These are phyloP conservation scores for Thumatha senex DNA, from an alignment of 2,888 invertebrate species.

Conservation along the genomic window DNA sequence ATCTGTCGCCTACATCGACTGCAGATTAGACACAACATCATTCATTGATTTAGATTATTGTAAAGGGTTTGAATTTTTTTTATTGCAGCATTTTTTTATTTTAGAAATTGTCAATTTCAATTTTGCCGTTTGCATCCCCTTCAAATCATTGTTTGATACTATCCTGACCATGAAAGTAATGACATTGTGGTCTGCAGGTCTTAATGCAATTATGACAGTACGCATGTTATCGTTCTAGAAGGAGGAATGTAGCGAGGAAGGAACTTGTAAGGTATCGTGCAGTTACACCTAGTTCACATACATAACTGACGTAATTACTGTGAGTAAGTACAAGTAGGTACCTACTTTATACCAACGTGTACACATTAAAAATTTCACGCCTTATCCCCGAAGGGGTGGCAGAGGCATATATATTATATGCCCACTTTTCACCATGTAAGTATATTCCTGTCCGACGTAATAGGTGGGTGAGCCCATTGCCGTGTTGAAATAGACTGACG, in stretches of 20 bases:
- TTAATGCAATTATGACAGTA: conserved; percentile 68
- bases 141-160: not conserved
- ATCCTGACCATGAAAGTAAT: conserved; percentile 38
- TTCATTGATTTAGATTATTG: conserved; percentile 74
- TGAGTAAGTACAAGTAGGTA: not conserved
- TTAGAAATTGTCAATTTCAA: not conserved
- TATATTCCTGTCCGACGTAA: no score
- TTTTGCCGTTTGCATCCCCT: not conserved
- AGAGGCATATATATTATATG: no score
- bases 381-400: no score
- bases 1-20: conserved; percentile 73
- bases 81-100: not conserved
- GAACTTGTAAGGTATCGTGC: conserved; percentile 61
- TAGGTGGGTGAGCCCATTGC: no score
- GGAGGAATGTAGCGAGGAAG: conserved; percentile 48
- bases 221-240: conserved; percentile 53
- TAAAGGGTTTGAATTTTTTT: not conserved
- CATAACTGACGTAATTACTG: conserved; percentile 17
- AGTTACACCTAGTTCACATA: conserved; percentile 33
- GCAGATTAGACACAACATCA: conserved; percentile 75
- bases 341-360: no score
- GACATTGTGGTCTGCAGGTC: conserved; percentile 37
- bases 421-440: no score
- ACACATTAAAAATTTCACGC: no score
- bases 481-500: no score